Evolutionary conservation across 2,888 invertebrate genomes (phyloP).

Genomic region (Cyclophora albipunctata): DNA sequence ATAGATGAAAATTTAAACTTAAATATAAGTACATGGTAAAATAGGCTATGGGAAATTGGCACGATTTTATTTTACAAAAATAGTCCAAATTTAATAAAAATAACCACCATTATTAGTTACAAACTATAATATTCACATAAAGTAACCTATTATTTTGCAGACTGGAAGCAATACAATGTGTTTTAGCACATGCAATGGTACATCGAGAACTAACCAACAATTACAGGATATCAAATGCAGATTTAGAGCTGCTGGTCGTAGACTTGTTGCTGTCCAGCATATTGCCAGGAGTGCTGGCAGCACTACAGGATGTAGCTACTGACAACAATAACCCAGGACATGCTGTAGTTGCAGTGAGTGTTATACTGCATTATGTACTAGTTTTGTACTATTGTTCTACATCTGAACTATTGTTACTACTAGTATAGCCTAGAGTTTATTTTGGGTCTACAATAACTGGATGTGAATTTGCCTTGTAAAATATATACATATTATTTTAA

Average conservation of each 20-base stretch:
- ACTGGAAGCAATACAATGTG: slow-evolving; percentile 64
- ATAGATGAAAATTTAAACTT: too few relatives aligned
- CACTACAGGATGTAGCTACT: slow-evolving; percentile 74
- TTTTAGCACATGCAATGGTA: slow-evolving; percentile 78
- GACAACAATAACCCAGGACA: slow-evolving; percentile 77
- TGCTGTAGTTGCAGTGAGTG: slow-evolving; percentile 71
- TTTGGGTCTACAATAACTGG: too few relatives aligned
- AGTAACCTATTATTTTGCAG: slow-evolving; percentile 21
- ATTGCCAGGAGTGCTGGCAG: slow-evolving; percentile 78
- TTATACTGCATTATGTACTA: background rate
- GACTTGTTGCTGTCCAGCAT: slow-evolving; percentile 77
- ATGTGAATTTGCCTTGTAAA: too few relatives aligned
- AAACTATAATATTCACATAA: too few relatives aligned
- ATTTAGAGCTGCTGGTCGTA: slow-evolving; percentile 56
- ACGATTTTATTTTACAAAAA: background rate
- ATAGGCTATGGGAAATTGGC: too few relatives aligned
- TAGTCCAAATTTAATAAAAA: background rate
- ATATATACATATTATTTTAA: too few relatives aligned
- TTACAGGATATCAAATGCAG: slow-evolving; percentile 63
- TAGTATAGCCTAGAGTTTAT: too few relatives aligned
- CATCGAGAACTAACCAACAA: slow-evolving; percentile 55
- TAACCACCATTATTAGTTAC: background rate
- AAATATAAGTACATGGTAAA: too few relatives aligned
- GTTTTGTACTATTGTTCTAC: too few relatives aligned
- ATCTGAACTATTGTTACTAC: too few relatives aligned